Conservation (phyloP, 1,140 invertebrate species). For the Microplitis demolitor region DNA sequence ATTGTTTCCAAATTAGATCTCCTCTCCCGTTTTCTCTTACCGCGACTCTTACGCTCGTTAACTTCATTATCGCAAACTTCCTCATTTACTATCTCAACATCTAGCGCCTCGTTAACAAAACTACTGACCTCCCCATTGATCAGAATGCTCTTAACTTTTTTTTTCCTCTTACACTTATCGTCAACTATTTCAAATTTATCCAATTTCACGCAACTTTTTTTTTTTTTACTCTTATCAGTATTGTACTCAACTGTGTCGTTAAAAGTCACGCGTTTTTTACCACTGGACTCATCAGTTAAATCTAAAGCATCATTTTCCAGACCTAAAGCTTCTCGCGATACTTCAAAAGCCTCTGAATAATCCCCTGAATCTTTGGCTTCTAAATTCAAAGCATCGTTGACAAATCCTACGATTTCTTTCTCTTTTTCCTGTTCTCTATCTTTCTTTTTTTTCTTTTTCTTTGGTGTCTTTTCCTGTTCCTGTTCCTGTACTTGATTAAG, state of each 20-base stretch:
- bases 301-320: slow-evolving; percentile 51
- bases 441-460: slow-evolving; percentile 17
- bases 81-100: slow-evolving; percentile 33
- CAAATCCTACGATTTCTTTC: slow-evolving; percentile 29
- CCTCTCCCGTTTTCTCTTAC: slow-evolving; percentile 34
- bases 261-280: slow-evolving; percentile 54
- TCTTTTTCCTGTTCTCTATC: not conserved
- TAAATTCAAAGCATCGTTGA: slow-evolving; percentile 43
- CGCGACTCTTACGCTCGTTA: slow-evolving; percentile 44
- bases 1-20: slow-evolving; percentile 47
- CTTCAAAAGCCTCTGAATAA: slow-evolving; percentile 40
- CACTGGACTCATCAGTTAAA: slow-evolving; percentile 46
- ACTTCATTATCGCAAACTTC: slow-evolving; percentile 46
- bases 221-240: slow-evolving; percentile 45
- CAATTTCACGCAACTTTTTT: slow-evolving; percentile 40
- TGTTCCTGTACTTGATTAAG: not conserved
- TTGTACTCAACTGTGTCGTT: slow-evolving; percentile 54
- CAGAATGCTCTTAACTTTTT: slow-evolving; percentile 18
- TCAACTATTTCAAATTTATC: slow-evolving; percentile 55
- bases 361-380: slow-evolving; percentile 29
- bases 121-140: not conserved
- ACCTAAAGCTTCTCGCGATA: slow-evolving; percentile 43
- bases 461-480: not conserved
- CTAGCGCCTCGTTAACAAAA: slow-evolving; percentile 45
- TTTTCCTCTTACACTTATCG: slow-evolving; percentile 43